Evolutionary conservation across 2,113 vertebrate genomes (phyloP).

Genomic region (Cebidichthys violaceus): DNA sequence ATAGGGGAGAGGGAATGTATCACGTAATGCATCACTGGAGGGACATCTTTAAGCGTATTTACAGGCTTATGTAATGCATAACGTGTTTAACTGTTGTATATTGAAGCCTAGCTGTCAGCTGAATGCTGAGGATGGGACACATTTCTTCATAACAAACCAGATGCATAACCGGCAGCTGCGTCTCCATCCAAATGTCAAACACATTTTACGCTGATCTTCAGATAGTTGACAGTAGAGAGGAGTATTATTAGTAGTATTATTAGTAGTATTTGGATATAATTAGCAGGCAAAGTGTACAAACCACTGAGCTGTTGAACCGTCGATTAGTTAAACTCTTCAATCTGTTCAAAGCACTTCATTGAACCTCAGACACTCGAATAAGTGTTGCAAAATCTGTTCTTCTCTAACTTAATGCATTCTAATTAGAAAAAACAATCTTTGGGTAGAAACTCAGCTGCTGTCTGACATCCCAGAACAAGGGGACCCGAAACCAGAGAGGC

Average conservation of each 20-base stretch:
- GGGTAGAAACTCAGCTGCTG: slow-evolving; percentile 24
- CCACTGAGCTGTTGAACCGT: neutral
- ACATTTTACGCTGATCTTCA: neutral
- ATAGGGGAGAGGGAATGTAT: slow-evolving; percentile 48
- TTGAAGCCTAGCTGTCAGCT: slow-evolving; percentile 52
- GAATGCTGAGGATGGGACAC: no score
- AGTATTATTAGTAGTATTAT: neutral
- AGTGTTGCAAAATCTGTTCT: neutral
- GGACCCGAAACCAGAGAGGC: slow-evolving; percentile 56
- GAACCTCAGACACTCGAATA: neutral
- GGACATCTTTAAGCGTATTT: slow-evolving; percentile 54
- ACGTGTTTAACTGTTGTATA: slow-evolving; percentile 62
- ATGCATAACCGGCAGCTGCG: neutral
- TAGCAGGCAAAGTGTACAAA: neutral
- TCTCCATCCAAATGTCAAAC: slow-evolving; percentile 27
- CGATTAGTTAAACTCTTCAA: neutral
- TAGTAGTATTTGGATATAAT: neutral
- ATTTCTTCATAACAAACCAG: no score
- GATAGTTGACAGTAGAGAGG: neutral
- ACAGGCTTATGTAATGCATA: slow-evolving; percentile 37
- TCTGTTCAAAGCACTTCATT: neutral
- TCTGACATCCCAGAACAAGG: slow-evolving; percentile 13
- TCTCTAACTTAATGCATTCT: neutral
- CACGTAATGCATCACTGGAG: slow-evolving; percentile 36
- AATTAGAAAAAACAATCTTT: neutral